Evolutionary conservation across 2,888 invertebrate genomes (phyloP).

Genomic region (Temnothorax ravouxi): DNA sequence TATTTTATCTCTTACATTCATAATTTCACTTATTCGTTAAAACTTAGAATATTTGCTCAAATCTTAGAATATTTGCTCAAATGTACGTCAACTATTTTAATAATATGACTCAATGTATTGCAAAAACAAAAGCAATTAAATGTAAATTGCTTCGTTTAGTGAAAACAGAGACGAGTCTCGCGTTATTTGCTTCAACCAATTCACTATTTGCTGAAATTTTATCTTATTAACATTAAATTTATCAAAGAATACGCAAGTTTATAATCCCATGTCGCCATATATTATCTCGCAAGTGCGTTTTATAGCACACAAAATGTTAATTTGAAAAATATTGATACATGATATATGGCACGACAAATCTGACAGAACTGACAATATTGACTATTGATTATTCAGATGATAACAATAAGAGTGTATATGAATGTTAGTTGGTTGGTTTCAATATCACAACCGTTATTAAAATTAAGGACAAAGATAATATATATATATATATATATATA

Average conservation of each 20-base stretch:
- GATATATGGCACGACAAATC: neutral
- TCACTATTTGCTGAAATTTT: neutral
- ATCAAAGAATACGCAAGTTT: neutral
- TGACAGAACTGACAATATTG: neutral
- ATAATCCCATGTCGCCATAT: neutral
- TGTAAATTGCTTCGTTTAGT: neutral
- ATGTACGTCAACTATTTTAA: neutral
- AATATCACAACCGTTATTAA: neutral
- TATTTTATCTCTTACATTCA: neutral
- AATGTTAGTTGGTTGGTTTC: neutral
- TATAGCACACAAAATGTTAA: neutral
- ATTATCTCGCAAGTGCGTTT: neutral
- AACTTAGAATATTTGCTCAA: neutral
- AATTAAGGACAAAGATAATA: neutral
- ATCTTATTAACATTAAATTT: slow-evolving; percentile 15
- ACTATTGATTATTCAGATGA: neutral
- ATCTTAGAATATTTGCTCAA: neutral
- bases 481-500: too few species aligned
- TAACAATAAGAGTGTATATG: neutral
- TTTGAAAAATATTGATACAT: neutral
- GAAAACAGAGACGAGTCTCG: slow-evolving; percentile 4
- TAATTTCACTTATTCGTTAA: neutral
- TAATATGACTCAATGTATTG: slow-evolving; percentile 1
- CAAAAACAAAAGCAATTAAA: neutral
- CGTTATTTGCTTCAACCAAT: neutral